Evolutionary conservation across 2,113 vertebrate genomes (phyloP), one percentile per base, ranked within the genome.

Genomic region (Myrmecobius fasciatus): DNA sequence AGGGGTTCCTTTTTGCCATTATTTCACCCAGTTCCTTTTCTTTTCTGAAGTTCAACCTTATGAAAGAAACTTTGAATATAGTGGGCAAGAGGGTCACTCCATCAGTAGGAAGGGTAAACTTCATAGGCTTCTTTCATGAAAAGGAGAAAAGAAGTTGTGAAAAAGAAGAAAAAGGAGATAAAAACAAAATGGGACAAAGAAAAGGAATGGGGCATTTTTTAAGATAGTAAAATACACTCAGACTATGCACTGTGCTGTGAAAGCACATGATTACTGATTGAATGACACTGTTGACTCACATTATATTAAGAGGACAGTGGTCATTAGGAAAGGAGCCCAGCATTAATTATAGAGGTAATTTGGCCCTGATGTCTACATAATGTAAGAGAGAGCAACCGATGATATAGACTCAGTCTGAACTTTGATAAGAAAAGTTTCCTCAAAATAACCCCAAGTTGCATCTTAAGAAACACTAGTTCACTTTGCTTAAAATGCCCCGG

Each of bases 81-180:
- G 24, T 22, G 67, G 95, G 91, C 83, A 43, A 10, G 9, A 52
- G 25, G 60, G 60, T 91, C n/a, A 52, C 5, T 11, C 88, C 49
- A 28, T 49, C 24, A 46, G 52, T 0, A 91, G 83, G 43, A 60
- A 94, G 67, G 43, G 49, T 31, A 91, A 94, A 53, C 28, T 43
- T 95, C 67, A 67, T 2, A 88, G 52, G 88, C 25, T 96, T 93
- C 93, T 54, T 95, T 95, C 43, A 92, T 89, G 22, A 91, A 53
- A n/a, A n/a, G 43, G 52, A 91, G 89, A 53, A 51, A 94, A 46
- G 46, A n/a, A 92, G 12, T 26, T 75, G 6, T 28, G 25, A 91
- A 51, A 89, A 94, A 25, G n/a, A 88, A 96, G 67, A 52, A 83
- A 24, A 90, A 20, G 51, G 51, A 53, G 28, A 47, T 0, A 0